A percentile compares a stretch with the other conserved stretches of the same genome.
Conservation (phyloP, 2,797 vertebrate genomes). For the Chaetodon trifasciatus region DNA sequence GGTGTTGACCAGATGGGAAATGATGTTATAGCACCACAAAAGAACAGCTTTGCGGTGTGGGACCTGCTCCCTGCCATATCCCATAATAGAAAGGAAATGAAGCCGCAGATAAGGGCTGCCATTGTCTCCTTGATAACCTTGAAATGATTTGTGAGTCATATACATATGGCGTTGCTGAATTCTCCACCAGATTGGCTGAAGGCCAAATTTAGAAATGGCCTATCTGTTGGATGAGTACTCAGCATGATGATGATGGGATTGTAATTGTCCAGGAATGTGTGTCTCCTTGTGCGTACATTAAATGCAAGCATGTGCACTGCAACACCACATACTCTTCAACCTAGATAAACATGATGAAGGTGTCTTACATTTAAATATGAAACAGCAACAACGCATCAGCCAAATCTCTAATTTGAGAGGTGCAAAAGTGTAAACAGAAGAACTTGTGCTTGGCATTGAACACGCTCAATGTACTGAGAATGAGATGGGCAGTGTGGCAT, state of each 20-base stretch:
- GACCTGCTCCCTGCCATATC: conserved; percentile 64
- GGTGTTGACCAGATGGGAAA: conserved; percentile 65
- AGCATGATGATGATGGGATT: not conserved
- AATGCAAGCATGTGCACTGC: not conserved
- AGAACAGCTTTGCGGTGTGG: conserved; percentile 41
- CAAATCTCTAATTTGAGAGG: not conserved
- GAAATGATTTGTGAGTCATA: conserved; percentile 55
- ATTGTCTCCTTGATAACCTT: conserved; percentile 68
- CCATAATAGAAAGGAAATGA: conserved; percentile 70
- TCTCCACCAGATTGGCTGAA: conserved; percentile 5
- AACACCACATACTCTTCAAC: not conserved
- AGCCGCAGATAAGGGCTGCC: conserved; percentile 63
- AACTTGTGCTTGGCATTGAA: conserved; percentile 9
- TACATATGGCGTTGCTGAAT: conserved; percentile 31
- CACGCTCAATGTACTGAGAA: not conserved
- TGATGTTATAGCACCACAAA: conserved; percentile 53
- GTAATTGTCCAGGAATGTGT: conserved; percentile 1
- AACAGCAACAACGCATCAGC: not conserved
- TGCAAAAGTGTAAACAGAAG: not conserved
- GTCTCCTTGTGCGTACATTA: not conserved
- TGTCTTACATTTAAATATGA: not conserved
- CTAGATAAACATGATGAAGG: not conserved
- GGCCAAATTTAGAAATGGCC: conserved; percentile 26
- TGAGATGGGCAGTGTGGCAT: conserved; percentile 1
- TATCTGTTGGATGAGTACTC: conserved; percentile 19